Evolutionary conservation across 2,113 vertebrate genomes (phyloP), one percentile per base, ranked within the genome.

Genomic region (Oxygymnocypris stewartii): DNA sequence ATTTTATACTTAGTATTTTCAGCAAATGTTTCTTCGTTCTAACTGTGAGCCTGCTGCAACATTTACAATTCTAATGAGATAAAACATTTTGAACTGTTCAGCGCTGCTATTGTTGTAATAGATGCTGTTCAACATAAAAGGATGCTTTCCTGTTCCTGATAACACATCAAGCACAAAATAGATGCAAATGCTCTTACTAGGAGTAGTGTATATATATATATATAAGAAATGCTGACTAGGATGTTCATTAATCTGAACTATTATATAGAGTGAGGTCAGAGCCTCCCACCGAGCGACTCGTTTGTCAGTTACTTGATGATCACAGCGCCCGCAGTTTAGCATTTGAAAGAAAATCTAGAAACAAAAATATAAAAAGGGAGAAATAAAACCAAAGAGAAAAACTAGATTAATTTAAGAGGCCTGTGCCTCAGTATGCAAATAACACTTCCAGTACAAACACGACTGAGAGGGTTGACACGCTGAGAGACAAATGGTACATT

Each of bases 1-100:
- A 74, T 42, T 5, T n/a, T 12, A 13, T 44, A 44, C 73, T 44
- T 75, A 8, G 4, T 44, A 42, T 47, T 47, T 44, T 75, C 40
- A 2, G 23, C 12, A 44, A 47, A 14, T 12, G 6, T 25, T 47
- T 25, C 23, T 25, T 75, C 23, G 25, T 47, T 73, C 4, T 37
- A 73, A 20, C 18, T 12, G 18, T 73, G 31, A 40, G 37, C 1
- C 73, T 47, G 40, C 42, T 13, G 42, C 71, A 11, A 47, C 47
- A 75, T 75, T 3, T 47, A 75, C 40, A 75, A 75, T 13, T 75
- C 20, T n/a, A 80, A 63, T 80, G 20, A 80, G 57, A n/a, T 25
- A 40, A 54, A 42, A n/a, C 54, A 61, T 61, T 80, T 80, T 80
- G 35, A 79, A 79, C 49, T 59, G 78, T 61, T 61, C 20, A 80